Evolutionary conservation across 2,113 vertebrate genomes (phyloP).

Genomic region (Phocoena sinus): DNA sequence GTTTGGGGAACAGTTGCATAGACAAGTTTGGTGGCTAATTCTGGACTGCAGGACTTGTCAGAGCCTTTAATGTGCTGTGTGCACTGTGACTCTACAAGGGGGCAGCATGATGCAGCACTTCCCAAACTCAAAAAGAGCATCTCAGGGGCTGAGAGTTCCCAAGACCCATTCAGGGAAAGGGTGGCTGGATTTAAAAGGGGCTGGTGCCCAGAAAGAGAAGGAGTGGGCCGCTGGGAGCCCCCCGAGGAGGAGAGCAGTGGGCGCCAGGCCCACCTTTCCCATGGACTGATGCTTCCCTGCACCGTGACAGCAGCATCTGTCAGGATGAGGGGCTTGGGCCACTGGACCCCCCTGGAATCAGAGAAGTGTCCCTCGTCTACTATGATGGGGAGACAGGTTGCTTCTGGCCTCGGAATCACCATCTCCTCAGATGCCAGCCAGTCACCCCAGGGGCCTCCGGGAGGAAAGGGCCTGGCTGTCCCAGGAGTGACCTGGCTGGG

Average conservation of each 20-base stretch:
- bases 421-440: not conserved
- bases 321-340: not conserved
- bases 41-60: not conserved
- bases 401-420: not conserved
- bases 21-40: not conserved
- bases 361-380: not conserved
- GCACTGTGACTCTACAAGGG: not conserved
- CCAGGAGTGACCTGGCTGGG: not conserved
- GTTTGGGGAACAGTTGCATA: not conserved
- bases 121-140: not conserved
- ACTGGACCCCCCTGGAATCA: not conserved
- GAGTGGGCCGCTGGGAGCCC: too few relatives aligned
- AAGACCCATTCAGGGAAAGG: not conserved
- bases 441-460: too few relatives aligned
- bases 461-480: not conserved
- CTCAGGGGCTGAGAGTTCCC: not conserved
- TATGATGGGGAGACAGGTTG: not conserved
- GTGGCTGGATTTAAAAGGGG: not conserved
- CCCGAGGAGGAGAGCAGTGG: not conserved
- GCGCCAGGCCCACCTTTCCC: not conserved
- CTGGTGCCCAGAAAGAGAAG: not conserved
- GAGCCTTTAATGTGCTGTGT: not conserved
- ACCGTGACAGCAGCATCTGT: not conserved
- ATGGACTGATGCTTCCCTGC: rapidly evolving
- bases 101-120: not conserved